A percentile compares a stretch with the other conserved stretches of the same genome.
phyloP scores from a whole-genome alignment of 1,140 invertebrate species.

The Leptinotarsa texana region DNA sequence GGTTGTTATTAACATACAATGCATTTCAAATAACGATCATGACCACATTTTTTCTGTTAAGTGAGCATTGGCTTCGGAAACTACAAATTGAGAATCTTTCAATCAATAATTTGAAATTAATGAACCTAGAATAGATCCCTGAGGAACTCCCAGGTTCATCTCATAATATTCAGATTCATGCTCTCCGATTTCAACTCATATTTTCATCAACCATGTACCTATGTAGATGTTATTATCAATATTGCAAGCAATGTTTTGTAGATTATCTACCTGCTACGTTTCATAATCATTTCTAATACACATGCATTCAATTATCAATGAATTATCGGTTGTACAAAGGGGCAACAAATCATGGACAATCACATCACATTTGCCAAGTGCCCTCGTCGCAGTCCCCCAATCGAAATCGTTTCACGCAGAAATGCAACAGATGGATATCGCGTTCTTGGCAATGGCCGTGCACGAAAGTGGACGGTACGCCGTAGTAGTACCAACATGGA shows the following conservation, averaged over 20 bases:
- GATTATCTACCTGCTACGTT: no score
- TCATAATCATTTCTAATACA: neutral
- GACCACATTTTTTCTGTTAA: no score
- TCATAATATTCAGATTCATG: no score
- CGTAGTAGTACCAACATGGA: neutral
- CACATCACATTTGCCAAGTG: neutral
- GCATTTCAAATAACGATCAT: no score
- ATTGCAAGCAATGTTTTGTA: neutral
- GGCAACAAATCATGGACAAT: neutral
- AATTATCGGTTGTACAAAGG: neutral
- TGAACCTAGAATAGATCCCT: no score
- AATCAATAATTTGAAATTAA: no score
- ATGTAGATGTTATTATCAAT: neutral
- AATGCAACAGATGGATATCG: neutral
- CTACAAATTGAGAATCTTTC: no score
- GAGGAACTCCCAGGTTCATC: no score
- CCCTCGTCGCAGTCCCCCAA: neutral
- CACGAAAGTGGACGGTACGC: neutral
- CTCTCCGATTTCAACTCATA: no score
- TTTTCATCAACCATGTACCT: no score
- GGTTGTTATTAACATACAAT: no score
- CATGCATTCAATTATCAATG: neutral
- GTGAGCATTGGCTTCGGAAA: no score
- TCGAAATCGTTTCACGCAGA: neutral
- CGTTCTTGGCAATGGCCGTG: neutral